Percentiles rank a stretch among this genome's conserved stretches.
These are phyloP conservation scores for Enteromius argenteus DNA, from an alignment of 2,797 vertebrate genomes.

Conservation along the genomic window DNA sequence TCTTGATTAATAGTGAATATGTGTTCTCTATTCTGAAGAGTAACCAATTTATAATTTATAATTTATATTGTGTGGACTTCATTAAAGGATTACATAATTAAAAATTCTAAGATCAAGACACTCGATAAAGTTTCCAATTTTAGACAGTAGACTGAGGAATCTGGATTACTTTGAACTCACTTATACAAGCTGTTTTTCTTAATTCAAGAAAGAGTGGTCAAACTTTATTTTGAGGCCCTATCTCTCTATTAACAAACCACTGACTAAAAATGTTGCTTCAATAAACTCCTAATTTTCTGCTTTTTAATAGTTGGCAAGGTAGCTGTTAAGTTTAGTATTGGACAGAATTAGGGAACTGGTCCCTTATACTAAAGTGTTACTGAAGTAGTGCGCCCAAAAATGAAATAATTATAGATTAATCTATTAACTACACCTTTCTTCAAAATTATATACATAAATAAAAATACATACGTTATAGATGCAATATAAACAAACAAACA, in stretches of 20 bases:
- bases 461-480: neutral
- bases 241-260: neutral
- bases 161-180: neutral
- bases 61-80: too few species aligned
- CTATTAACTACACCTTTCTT: neutral
- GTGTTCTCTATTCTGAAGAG: neutral
- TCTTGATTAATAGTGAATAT: neutral
- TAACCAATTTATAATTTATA: too few species aligned
- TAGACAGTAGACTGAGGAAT: neutral
- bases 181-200: neutral
- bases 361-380: neutral
- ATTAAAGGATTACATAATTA: neutral
- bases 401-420: neutral
- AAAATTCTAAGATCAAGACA: neutral
- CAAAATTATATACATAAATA: neutral
- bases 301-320: neutral
- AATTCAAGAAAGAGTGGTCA: neutral
- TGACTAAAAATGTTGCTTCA: neutral
- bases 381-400: neutral
- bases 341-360: neutral
- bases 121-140: neutral
- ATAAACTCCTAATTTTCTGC: neutral
- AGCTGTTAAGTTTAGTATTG: neutral
- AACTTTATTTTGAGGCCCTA: neutral
- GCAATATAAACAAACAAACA: neutral